These are phyloP conservation scores for Neofelis nebulosa DNA, from an alignment of 2,113 vertebrate species.

Conservation along the genomic window DNA sequence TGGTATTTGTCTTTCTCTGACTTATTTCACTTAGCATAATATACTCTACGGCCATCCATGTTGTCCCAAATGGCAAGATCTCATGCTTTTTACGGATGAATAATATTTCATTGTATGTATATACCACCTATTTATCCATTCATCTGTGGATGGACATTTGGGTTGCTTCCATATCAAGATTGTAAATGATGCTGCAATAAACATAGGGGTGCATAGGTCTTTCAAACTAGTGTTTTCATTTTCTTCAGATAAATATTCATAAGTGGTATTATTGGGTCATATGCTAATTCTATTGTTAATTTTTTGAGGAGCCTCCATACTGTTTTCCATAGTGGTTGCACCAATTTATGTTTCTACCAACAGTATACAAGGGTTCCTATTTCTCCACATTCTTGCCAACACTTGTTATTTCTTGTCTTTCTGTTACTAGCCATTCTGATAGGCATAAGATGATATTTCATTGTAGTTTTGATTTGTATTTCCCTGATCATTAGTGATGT, in stretches of 20 bases:
- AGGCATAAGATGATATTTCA: not conserved
- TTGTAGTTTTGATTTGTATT: not conserved
- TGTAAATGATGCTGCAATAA: not conserved
- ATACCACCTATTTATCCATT: not conserved
- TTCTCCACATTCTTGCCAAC: not conserved
- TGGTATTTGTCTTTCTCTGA: not conserved
- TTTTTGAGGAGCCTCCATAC: not conserved
- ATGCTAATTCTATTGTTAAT: not conserved
- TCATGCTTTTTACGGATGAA: not conserved
- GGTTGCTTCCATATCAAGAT: not conserved
- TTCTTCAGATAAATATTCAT: not conserved
- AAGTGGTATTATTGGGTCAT: not conserved
- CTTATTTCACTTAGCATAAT: not conserved
- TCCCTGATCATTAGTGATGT: not conserved
- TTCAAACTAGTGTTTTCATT: not conserved
- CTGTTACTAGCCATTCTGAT: not conserved
- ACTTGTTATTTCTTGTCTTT: not conserved
- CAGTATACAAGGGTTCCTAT: not conserved
- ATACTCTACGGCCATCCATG: not conserved
- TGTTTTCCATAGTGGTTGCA: not conserved
- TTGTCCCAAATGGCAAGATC: not conserved
- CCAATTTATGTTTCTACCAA: not conserved
- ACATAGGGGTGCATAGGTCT: not conserved
- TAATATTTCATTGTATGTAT: not conserved
- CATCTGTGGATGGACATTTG: not conserved